These are phyloP conservation scores for Disparrhopalites patrizii DNA, from an alignment of 2,888 invertebrate species.

Conservation along the genomic window DNA sequence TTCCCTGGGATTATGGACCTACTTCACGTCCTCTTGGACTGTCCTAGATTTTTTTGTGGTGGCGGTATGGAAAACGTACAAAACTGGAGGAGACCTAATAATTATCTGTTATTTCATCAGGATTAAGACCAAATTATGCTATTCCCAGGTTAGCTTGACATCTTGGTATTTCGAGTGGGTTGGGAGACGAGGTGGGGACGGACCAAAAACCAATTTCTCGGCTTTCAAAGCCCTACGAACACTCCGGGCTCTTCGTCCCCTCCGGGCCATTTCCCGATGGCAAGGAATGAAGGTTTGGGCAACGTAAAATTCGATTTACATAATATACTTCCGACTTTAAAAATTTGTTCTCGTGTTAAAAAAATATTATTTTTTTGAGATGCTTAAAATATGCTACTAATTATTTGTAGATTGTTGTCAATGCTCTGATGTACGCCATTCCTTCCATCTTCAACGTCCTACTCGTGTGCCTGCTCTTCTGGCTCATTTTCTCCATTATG, in stretches of 20 bases:
- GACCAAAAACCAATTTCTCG: background rate
- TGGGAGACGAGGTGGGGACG: background rate
- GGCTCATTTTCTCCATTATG: conserved; percentile 97
- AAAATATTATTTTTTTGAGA: background rate
- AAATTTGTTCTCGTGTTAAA: background rate
- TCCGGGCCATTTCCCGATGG: conserved; percentile 93
- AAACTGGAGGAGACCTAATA: background rate
- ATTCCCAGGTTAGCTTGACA: background rate
- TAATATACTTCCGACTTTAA: background rate
- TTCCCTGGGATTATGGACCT: conserved; percentile 87
- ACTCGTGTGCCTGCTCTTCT: conserved; percentile 92
- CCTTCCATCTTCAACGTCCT: conserved; percentile 96
- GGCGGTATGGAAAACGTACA: conserved; percentile 65
- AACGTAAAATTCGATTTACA: no score
- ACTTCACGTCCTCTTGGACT: conserved; percentile 95
- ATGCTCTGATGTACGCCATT: conserved; percentile 94
- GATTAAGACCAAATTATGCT: background rate
- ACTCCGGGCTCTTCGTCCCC: conserved; percentile 85
- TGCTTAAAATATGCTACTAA: no score
- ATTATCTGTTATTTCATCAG: background rate
- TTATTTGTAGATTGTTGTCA: conserved; percentile 74
- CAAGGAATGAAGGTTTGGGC: conserved; percentile 88
- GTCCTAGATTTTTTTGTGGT: conserved; percentile 93
- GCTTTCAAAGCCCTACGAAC: conserved; percentile 55
- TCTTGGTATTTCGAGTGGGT: background rate